Conservation (phyloP, 2,888 invertebrate genomes). For the Pammene fasciana region DNA sequence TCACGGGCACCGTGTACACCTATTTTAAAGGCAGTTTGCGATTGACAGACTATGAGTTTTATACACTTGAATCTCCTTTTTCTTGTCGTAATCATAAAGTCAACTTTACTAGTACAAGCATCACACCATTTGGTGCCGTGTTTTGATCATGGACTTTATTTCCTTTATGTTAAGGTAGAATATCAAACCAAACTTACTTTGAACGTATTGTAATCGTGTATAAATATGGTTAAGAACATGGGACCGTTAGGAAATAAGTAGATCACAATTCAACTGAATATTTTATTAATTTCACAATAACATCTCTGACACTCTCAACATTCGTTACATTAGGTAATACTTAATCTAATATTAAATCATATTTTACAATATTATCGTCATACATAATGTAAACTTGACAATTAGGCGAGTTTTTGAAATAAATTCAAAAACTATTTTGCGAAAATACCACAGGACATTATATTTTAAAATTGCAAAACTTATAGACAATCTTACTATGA, state of each 20-base stretch:
- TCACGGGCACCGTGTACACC: too few species aligned
- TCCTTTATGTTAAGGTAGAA: too few species aligned
- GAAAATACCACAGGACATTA: slow-evolving; percentile 13
- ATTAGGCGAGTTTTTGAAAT: slow-evolving; percentile 54
- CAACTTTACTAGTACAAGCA: too few species aligned
- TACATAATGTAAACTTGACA: slow-evolving; percentile 58
- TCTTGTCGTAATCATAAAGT: too few species aligned
- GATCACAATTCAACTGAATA: slow-evolving; percentile 57
- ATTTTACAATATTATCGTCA: slow-evolving; percentile 54
- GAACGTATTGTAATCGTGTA: too few species aligned
- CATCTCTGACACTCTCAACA: slow-evolving; percentile 64
- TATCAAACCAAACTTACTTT: too few species aligned
- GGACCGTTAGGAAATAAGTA: slow-evolving; percentile 13
- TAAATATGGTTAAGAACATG: too few species aligned
- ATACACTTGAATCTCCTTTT: too few species aligned
- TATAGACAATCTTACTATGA: background rate
- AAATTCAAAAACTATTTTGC: slow-evolving; percentile 42
- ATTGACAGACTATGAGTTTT: too few species aligned
- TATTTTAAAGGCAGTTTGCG: too few species aligned
- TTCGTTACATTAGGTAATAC: slow-evolving; percentile 72
- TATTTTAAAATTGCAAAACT: background rate
- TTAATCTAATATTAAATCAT: slow-evolving; percentile 60
- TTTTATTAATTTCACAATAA: slow-evolving; percentile 70
- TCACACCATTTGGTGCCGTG: too few species aligned
- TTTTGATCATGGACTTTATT: too few species aligned